Evolutionary conservation across 64 coral and sea anemone species (phyloP), one percentile per base, ranked within the genome.

Genomic region (Exaiptasia diaphana): DNA sequence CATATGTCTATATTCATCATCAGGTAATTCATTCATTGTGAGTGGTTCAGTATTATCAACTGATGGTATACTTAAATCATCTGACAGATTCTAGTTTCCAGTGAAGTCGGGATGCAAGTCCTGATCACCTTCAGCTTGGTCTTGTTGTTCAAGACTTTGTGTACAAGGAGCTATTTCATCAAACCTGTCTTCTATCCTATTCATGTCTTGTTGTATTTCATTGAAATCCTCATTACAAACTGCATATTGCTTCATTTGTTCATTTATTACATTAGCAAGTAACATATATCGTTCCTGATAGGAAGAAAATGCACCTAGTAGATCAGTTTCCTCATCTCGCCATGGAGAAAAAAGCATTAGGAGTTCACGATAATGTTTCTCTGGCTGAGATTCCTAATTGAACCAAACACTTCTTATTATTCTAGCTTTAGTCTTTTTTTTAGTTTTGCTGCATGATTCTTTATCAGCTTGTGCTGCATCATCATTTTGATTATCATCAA

Each of bases 191-290:
- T 82, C 59, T 49, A 82, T 67, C 48, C 59, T 67, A 82, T 82
- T 82, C 59, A 82, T 82, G 44, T 82, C 79, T n/a, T 82, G 79
- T 31, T 82, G 79, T 43, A 82, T 82, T 82, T 82, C 61, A 82
- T 82, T 53, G 60, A 82, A 82, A 38, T 82, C 79, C 53, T 82
- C 60, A 77, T 77, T 77, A 34, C 74, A 77, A 38, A 56, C 74
- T 55, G 74, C 74, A 77, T 77, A 57, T 35, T 41, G 74, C 45
- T 77, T 77, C n/a, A n/a, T n/a, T n/a, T n/a, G n/a, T n/a, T n/a
- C n/a, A n/a, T n/a, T n/a, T n/a, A n/a, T n/a, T n/a, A n/a, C n/a
- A n/a, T n/a, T n/a, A n/a, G n/a, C n/a, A n/a, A n/a, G n/a, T n/a
- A n/a, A n/a, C n/a, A n/a, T n/a, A n/a, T n/a, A n/a, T n/a, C n/a